Evolutionary conservation across 2,888 invertebrate species (phyloP).

Genomic region (Fragum fragum): DNA sequence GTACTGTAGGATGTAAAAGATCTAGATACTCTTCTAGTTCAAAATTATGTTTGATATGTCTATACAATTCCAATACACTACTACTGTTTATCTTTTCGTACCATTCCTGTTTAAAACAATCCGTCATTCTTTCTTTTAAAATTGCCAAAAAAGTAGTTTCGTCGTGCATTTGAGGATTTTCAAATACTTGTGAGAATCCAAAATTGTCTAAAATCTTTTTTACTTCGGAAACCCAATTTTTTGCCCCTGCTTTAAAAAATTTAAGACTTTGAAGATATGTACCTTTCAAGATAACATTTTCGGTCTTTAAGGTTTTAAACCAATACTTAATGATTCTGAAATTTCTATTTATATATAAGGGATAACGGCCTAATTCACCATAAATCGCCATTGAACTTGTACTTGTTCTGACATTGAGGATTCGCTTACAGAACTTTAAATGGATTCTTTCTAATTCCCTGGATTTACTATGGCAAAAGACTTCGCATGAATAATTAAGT

Average conservation of each 20-base stretch:
- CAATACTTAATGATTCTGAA: conserved; percentile 11
- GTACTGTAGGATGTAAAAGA: conserved; percentile 7
- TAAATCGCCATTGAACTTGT: conserved; percentile 23
- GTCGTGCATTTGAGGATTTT: background rate
- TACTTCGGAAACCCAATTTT: conserved; percentile 20
- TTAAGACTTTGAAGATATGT: background rate
- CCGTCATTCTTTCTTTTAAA: conserved; percentile 32
- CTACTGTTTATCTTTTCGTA: background rate
- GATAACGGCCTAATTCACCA: conserved; percentile 19
- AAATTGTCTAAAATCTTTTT: conserved; percentile 27
- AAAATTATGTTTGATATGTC: conserved; percentile 10
- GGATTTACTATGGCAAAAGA: conserved; percentile 9
- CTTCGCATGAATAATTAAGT: conserved; percentile 6
- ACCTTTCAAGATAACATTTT: conserved; percentile 20
- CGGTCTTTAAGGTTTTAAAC: background rate
- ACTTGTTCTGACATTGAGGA: conserved; percentile 21
- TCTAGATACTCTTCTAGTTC: conserved; percentile 19
- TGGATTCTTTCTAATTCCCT: conserved; percentile 16
- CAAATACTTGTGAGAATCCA: conserved; percentile 15
- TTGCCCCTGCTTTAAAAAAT: background rate
- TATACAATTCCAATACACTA: conserved; percentile 4
- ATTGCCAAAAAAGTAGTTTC: background rate
- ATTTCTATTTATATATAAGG: conserved; percentile 24
- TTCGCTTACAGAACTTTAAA: conserved; percentile 14
- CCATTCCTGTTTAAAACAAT: conserved; percentile 36